phyloP scores from a whole-genome alignment of 2,113 vertebrate genomes.

The Morone saxatilis region DNA sequence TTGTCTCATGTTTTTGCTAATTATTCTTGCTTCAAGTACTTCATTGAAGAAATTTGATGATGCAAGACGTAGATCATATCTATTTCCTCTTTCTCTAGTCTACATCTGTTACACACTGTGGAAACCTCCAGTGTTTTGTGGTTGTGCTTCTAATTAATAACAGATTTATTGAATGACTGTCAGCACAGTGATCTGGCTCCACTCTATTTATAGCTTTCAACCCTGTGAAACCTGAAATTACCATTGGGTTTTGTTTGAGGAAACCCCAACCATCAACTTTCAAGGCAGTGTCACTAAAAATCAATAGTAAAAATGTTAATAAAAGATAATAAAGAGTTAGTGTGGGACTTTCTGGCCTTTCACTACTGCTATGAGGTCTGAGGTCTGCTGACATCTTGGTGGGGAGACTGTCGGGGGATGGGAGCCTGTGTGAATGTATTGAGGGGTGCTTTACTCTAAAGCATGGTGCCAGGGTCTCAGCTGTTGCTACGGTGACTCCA shows the following conservation, averaged over 20 bases:
- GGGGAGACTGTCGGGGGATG: conserved; percentile 43
- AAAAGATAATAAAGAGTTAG: neutral
- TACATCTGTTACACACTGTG: neutral
- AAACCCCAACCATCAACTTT: conserved; percentile 5
- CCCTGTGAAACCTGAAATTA: conserved; percentile 41
- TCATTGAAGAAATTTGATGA: neutral
- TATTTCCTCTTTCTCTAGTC: neutral
- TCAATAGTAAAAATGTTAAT: neutral
- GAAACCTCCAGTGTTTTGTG: conserved; percentile 17
- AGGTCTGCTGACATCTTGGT: conserved; percentile 44
- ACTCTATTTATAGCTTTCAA: conserved; percentile 37
- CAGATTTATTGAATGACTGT: conserved; percentile 37
- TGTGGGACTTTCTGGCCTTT: neutral
- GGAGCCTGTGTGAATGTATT: conserved; percentile 37
- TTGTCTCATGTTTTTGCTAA: neutral
- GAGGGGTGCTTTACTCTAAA: conserved; percentile 55
- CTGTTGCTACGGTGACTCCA: conserved; percentile 81
- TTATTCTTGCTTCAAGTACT: neutral
- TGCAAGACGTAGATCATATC: neutral
- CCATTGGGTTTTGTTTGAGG: conserved; percentile 17
- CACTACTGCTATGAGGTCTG: neutral
- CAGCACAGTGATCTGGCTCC: conserved; percentile 11
- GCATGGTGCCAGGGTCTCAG: conserved; percentile 59
- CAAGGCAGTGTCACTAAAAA: neutral
- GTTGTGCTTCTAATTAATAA: conserved; percentile 29